Evolutionary conservation across 2,888 invertebrate species (phyloP).

Genomic region (Escarpia spicata): DNA sequence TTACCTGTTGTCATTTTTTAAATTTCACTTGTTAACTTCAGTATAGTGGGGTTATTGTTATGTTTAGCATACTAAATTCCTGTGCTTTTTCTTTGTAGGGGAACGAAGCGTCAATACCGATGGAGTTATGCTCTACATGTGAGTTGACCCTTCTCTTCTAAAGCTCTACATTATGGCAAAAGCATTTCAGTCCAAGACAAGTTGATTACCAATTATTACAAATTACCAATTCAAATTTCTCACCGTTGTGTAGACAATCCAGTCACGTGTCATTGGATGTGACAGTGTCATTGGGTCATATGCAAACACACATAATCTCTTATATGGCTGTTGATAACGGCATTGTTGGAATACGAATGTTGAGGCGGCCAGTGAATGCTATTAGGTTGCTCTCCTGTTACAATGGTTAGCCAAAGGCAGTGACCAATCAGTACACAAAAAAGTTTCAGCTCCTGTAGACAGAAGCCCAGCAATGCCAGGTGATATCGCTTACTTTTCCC

Average conservation of each 20-base stretch:
- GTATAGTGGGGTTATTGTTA: neutral
- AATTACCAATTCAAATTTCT: slow-evolving; percentile 20
- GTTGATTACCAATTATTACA: too few species aligned
- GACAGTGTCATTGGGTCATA: neutral
- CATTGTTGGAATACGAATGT: slow-evolving; percentile 12
- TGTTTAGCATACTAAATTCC: neutral
- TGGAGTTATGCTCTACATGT: slow-evolving; percentile 97
- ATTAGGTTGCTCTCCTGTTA: neutral
- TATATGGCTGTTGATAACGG: neutral
- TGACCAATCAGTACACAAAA: neutral
- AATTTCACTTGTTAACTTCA: too few species aligned
- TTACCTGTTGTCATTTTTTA: too few species aligned
- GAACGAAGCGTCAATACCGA: slow-evolving; percentile 93
- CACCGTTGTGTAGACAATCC: neutral
- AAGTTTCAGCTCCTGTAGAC: neutral
- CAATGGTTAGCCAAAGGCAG: neutral
- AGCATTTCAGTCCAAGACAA: neutral
- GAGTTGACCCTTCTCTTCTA: slow-evolving; percentile 68
- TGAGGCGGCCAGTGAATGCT: neutral
- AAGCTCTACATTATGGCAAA: neutral
- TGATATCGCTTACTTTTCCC: slow-evolving; percentile 19
- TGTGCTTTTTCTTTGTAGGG: slow-evolving; percentile 74
- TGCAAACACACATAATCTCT: slow-evolving; percentile 6
- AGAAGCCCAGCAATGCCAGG: neutral
- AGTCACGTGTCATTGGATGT: neutral